These are phyloP conservation scores for Piscicola geometra DNA, from an alignment of 2,888 invertebrate genomes.

Conservation along the genomic window DNA sequence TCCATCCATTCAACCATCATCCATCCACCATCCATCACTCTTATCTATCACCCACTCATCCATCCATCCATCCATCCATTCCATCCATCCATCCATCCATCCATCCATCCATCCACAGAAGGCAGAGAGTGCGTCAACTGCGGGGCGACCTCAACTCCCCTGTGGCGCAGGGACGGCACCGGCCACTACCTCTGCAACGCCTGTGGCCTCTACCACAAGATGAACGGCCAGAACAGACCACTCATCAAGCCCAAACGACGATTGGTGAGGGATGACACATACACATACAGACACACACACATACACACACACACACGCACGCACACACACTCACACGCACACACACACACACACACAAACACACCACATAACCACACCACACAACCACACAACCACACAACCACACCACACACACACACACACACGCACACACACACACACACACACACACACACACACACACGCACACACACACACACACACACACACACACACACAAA, in stretches of 20 bases:
- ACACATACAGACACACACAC: background rate
- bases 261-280: slow-evolving; percentile 70
- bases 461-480: background rate
- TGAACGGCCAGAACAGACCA: slow-evolving; percentile 96
- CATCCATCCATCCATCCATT: slow-evolving; percentile 5
- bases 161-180: slow-evolving; percentile 93
- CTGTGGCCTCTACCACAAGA: slow-evolving; percentile 96
- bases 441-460: slow-evolving; percentile 8
- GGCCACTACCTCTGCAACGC: slow-evolving; percentile 98
- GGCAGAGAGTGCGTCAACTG: slow-evolving; percentile 97
- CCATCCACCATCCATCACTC: too few relatives aligned
- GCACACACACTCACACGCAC: background rate
- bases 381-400: too few relatives aligned
- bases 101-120: slow-evolving; percentile 59
- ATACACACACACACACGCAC: background rate
- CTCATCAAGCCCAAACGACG: slow-evolving; percentile 95
- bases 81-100: background rate
- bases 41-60: slow-evolving; percentile 10
- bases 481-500: background rate
- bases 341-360: background rate
- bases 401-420: too few relatives aligned
- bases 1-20: too few relatives aligned
- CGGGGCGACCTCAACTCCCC: slow-evolving; percentile 89
- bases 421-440: background rate
- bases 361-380: background rate